Conservation (phyloP, 2,888 invertebrate genomes). For the Brachyopa scutellaris region DNA sequence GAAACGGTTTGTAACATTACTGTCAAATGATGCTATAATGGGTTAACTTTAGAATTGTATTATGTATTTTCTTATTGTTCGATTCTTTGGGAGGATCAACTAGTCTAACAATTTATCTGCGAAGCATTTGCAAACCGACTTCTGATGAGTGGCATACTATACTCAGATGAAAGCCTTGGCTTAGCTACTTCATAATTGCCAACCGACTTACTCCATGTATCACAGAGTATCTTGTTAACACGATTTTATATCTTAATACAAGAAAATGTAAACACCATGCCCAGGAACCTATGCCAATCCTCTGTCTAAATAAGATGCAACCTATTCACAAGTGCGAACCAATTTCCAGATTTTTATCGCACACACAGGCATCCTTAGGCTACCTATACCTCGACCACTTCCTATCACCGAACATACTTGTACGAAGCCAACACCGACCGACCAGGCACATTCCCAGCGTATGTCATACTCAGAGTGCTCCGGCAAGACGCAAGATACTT, state of each 20-base stretch:
- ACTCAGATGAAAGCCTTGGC: no score
- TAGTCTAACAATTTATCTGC: no score
- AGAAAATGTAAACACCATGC: background rate
- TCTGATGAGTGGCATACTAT: no score
- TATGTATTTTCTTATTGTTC: no score
- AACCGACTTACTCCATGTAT: background rate
- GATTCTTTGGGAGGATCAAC: no score
- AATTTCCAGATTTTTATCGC: constrained; percentile 62
- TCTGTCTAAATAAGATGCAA: constrained; percentile 57
- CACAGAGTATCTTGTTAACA: constrained; percentile 40
- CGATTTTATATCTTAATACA: constrained; percentile 26
- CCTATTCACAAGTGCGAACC: constrained; percentile 60
- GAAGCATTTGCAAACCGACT: no score
- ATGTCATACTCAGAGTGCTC: constrained; percentile 25
- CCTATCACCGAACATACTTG: constrained; percentile 45
- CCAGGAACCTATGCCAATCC: background rate
- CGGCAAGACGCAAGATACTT: constrained; percentile 15
- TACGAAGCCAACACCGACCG: constrained; percentile 11
- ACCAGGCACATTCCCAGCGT: constrained; percentile 26
- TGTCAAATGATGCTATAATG: no score
- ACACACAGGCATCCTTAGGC: background rate
- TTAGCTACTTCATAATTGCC: background rate
- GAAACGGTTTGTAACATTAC: no score
- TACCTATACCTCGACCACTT: constrained; percentile 3
- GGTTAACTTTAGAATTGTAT: no score